Percentiles rank a stretch among this genome's conserved stretches.
phyloP scores from a whole-genome alignment of 1,140 invertebrate species.

The Drosophila ogumai region DNA sequence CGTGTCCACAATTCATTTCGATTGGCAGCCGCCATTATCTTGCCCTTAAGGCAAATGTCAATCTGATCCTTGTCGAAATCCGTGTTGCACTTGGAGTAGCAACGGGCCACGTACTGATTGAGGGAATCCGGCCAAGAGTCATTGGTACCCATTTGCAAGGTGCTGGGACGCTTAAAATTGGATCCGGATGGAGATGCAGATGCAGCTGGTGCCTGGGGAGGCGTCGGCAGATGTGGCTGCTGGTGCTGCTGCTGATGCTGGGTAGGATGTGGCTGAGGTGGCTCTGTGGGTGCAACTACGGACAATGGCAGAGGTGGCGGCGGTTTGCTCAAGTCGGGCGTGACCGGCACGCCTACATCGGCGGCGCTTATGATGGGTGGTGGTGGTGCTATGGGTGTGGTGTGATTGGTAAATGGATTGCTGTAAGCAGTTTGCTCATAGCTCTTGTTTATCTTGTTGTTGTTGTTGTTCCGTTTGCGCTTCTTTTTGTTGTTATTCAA shows the following conservation, averaged over 20 bases:
- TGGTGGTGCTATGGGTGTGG: constrained; percentile 42
- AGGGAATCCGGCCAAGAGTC: constrained; percentile 90
- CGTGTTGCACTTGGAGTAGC: constrained; percentile 95
- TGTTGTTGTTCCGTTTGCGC: constrained; percentile 88
- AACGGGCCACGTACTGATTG: constrained; percentile 94
- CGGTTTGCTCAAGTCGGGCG: constrained; percentile 67
- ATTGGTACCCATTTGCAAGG: constrained; percentile 85
- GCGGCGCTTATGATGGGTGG: constrained; percentile 35
- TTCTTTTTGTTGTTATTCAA: constrained; percentile 88
- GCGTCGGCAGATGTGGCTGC: constrained; percentile 7
- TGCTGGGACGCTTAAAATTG: constrained; percentile 70
- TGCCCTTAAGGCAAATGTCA: constrained; percentile 96
- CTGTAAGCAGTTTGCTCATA: constrained; percentile 82
- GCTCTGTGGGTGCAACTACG: constrained; percentile 24
- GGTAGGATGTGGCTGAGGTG: constrained; percentile 4
- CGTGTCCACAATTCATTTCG: constrained; percentile 93
- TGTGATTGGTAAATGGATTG: constrained; percentile 61
- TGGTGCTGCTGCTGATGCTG: constrained; percentile 8
- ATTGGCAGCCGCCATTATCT: constrained; percentile 95
- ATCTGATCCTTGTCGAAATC: constrained; percentile 96
- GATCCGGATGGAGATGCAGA: neutral
- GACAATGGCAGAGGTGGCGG: constrained; percentile 65
- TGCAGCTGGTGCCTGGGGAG: constrained; percentile 13
- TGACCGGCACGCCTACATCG: constrained; percentile 55
- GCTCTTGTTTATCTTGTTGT: constrained; percentile 86